Conservation (phyloP, 1,140 invertebrate species). For the Paramacrobiotus metropolitanus region DNA sequence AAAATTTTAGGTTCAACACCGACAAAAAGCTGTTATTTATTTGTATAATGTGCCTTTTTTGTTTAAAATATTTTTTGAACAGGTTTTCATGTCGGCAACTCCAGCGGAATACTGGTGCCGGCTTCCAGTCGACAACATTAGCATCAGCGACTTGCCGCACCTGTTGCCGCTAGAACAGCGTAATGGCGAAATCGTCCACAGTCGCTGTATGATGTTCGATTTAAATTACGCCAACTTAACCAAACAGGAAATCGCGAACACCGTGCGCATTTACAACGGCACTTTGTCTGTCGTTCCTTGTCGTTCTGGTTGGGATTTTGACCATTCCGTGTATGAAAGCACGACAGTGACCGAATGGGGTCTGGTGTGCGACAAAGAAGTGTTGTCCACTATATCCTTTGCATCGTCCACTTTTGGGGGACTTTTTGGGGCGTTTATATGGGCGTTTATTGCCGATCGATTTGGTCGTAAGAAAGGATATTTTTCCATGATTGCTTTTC, state of each 20-base stretch:
- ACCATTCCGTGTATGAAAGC: constrained; percentile 19
- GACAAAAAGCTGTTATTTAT: too few species aligned
- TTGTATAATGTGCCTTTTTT: too few species aligned
- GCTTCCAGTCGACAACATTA: background rate
- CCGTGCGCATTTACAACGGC: too few species aligned
- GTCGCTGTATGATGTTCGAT: background rate
- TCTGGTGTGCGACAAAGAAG: constrained; percentile 38
- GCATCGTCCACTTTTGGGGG: constrained; percentile 41
- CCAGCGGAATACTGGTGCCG: background rate
- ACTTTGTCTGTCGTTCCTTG: too few species aligned
- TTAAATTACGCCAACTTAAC: background rate
- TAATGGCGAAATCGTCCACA: background rate
- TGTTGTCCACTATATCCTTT: constrained; percentile 36
- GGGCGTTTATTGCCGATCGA: constrained; percentile 39
- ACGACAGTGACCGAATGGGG: constrained; percentile 29
- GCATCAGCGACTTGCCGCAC: background rate
- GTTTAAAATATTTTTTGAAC: too few species aligned
- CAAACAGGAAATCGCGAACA: too few species aligned
- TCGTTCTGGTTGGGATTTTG: constrained; percentile 21
- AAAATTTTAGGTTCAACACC: too few species aligned
- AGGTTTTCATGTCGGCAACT: background rate
- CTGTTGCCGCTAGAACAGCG: background rate
- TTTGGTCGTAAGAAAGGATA: constrained; percentile 15
- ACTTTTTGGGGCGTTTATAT: constrained; percentile 41
- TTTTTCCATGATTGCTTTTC: constrained; percentile 15